Evolutionary conservation across 2,113 vertebrate species (phyloP).

Genomic region (Pelvicachromis taeniatus): DNA sequence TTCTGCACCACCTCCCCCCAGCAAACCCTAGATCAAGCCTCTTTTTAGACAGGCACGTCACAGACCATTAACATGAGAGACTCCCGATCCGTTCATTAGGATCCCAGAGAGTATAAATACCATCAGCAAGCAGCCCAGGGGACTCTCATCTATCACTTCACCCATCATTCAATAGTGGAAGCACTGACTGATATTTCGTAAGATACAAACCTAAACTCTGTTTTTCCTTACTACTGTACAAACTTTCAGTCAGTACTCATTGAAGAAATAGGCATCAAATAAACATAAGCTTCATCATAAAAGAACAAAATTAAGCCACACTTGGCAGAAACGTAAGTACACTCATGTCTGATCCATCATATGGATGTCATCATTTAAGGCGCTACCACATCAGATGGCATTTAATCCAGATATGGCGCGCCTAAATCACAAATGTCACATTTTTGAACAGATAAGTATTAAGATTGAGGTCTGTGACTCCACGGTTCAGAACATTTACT

Average conservation of each 20-base stretch:
- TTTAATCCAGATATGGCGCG: neutral
- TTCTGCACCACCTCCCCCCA: neutral
- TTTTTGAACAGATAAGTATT: neutral
- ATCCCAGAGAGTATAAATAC: slow-evolving; percentile 19
- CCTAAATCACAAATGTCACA: neutral
- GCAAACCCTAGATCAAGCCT: slow-evolving; percentile 19
- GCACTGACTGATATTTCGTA: neutral
- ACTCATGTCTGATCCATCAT: neutral
- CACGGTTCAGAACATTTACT: neutral
- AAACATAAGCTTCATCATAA: neutral
- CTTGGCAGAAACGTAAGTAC: neutral
- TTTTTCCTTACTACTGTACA: neutral
- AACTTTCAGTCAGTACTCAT: neutral
- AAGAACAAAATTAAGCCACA: neutral
- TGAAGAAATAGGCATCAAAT: neutral
- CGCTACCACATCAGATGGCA: neutral
- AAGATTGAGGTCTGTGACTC: neutral
- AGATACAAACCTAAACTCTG: neutral
- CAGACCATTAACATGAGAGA: slow-evolving; percentile 38
- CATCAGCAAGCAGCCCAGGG: slow-evolving; percentile 14
- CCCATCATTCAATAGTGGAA: neutral
- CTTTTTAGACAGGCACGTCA: slow-evolving; percentile 11
- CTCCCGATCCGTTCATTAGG: slow-evolving; percentile 29
- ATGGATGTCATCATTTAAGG: neutral
- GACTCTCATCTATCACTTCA: neutral